Percentiles rank a stretch among this genome's conserved stretches.
These are phyloP conservation scores for Brachionus angularis DNA, from an alignment of 1,140 invertebrate genomes.

Conservation along the genomic window DNA sequence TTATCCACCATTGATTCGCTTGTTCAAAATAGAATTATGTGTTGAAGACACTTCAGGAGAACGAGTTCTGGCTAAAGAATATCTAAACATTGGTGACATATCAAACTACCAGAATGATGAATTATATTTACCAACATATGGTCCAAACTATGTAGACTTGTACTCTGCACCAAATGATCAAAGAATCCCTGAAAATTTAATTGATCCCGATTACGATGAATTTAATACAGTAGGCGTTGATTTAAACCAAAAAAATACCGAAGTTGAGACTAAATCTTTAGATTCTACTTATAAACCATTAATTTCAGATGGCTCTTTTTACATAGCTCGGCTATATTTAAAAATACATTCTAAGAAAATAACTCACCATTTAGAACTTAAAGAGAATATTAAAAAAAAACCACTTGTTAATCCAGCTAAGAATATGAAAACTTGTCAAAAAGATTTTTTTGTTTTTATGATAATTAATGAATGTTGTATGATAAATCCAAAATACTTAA, in stretches of 20 bases:
- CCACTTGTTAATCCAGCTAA: not conserved
- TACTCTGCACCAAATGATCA: slow-evolving; percentile 34
- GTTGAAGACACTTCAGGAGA: not conserved
- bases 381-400: not conserved
- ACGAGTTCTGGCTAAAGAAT: slow-evolving; percentile 5
- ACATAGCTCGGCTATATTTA: not conserved
- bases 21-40: slow-evolving; percentile 40
- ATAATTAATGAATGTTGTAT: slow-evolving; percentile 12
- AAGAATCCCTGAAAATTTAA: slow-evolving; percentile 3
- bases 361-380: too few species aligned
- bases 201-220: not conserved
- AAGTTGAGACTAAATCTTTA: too few species aligned
- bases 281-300: not conserved
- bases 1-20: slow-evolving; percentile 12
- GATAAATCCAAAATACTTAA: slow-evolving; percentile 6
- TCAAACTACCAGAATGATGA: slow-evolving; percentile 12
- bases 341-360: not conserved
- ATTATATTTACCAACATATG: slow-evolving; percentile 14
- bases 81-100: slow-evolving; percentile 21
- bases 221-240: not conserved
- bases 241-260: too few species aligned
- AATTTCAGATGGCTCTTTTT: not conserved
- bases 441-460: not conserved
- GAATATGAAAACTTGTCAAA: not conserved
- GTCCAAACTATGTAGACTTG: slow-evolving; percentile 12